Evolutionary conservation across 2,888 invertebrate species (phyloP), one percentile per base, ranked within the genome.

Genomic region (Apamea monoglypha): DNA sequence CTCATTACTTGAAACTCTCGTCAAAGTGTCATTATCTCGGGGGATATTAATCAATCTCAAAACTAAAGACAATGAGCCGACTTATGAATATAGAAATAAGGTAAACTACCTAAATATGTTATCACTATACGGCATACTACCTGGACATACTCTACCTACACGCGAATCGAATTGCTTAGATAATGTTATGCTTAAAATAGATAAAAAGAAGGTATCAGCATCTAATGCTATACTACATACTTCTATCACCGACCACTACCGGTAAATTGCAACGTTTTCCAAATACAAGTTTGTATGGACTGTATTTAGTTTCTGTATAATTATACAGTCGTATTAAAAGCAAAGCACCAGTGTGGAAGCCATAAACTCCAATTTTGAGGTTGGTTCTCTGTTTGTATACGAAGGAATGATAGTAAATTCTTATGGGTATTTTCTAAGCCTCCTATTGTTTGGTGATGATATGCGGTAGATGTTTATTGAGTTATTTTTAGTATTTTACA

Each of bases 381-480:
- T 44, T 44, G 44, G 12, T 44, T 44, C 12, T 44, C 44, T 44
- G 12, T 44, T 44, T 1, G 44, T 44, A 44, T 44, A 1, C 44
- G 44, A 44, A 44, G 44, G 44, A 12, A 44, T 44, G 44, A 44
- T 10, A 44, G 44, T 44, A 12, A 12, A 2, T 44, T 44, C 12
- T 44, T 44, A 44, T 44, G 44, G 12, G 12, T n/a, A n/a, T n/a
- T n/a, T n/a, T n/a, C n/a, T n/a, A n/a, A 44, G 12, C 44, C 63
- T 63, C 63, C 63, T 29, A 63, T 32, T 16, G 63, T 16, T 63
- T 63, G 63, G 63, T 63, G 63, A 63, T 32, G 63, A 63, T 63
- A 63, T 16, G 63, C 63, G 6, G 63, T 63, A 63, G 63, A 63
- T 63, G 18, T 29, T 63, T 16, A 4, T 29, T 63, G 63, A 2